A percentile compares a stretch with the other conserved stretches of the same genome.
phyloP scores from a whole-genome alignment of 2,888 invertebrate species.

The Parascotia fuliginaria region DNA sequence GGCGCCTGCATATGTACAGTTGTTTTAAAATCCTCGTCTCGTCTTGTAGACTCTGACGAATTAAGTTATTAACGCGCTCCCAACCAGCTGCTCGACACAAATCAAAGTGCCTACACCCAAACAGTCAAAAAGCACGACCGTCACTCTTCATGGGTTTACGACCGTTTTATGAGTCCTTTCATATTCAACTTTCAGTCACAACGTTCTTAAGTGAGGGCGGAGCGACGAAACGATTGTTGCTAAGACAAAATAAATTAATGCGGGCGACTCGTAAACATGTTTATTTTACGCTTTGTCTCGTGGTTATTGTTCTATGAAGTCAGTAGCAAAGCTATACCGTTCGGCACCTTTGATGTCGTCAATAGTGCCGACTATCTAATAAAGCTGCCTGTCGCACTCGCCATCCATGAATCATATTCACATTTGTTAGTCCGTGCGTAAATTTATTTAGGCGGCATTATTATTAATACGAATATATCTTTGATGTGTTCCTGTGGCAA shows the following conservation, averaged over 20 bases:
- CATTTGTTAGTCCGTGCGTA: constrained; percentile 56
- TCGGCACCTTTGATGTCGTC: constrained; percentile 70
- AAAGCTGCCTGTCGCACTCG: constrained; percentile 47
- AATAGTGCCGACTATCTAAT: constrained; percentile 53
- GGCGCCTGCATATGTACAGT: constrained; percentile 71
- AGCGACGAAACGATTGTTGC: constrained; percentile 78
- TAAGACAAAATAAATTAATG: constrained; percentile 78
- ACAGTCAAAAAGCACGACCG: constrained; percentile 68
- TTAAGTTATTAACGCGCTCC: constrained; percentile 84
- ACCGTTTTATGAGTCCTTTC: constrained; percentile 79
- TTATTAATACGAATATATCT: constrained; percentile 59
- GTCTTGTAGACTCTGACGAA: constrained; percentile 80
- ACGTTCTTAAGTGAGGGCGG: constrained; percentile 52
- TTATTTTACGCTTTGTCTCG: constrained; percentile 65
- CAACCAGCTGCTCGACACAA: constrained; percentile 82
- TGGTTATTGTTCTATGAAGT: constrained; percentile 76
- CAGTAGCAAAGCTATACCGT: constrained; percentile 53
- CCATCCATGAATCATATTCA: constrained; percentile 63
- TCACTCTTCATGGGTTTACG: constrained; percentile 74
- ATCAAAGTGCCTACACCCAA: constrained; percentile 77
- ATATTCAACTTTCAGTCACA: constrained; percentile 77
- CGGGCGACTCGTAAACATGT: constrained; percentile 69
- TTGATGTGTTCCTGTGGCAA: constrained; percentile 60
- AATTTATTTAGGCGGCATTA: constrained; percentile 56
- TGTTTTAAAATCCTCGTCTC: constrained; percentile 77